These are phyloP conservation scores for Oryzias javanicus DNA, from an alignment of 2,113 vertebrate species.

Conservation along the genomic window DNA sequence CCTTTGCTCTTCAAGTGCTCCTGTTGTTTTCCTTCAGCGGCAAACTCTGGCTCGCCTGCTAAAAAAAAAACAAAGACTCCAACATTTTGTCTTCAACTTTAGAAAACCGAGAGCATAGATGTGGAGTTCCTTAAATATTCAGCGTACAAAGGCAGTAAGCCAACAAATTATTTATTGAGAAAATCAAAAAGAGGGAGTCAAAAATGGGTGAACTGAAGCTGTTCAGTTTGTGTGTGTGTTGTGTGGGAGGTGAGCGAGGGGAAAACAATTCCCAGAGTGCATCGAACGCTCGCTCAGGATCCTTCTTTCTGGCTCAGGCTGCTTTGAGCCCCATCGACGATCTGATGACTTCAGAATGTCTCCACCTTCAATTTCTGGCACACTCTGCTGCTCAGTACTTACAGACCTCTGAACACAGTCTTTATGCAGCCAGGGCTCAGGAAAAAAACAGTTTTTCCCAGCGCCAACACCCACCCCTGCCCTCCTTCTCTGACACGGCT, in stretches of 20 bases:
- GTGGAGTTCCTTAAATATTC: conserved; percentile 74
- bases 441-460: conserved; percentile 2
- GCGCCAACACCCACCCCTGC: conserved; percentile 6
- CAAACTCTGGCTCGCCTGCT: not conserved
- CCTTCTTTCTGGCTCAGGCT: conserved; percentile 23
- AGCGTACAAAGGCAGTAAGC: conserved; percentile 64
- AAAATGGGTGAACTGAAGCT: conserved; percentile 65
- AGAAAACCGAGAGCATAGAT: conserved; percentile 59
- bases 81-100: conserved; percentile 34
- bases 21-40: not conserved
- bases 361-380: conserved; percentile 32
- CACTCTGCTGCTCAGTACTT: conserved; percentile 31
- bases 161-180: conserved; percentile 74
- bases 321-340: conserved; percentile 46
- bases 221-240: conserved; percentile 38
- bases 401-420: conserved; percentile 23
- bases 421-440: conserved; percentile 13
- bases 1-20: conserved; percentile 4
- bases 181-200: conserved; percentile 57
- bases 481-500: conserved; percentile 17
- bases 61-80: conserved; percentile 34
- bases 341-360: conserved; percentile 49
- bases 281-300: not conserved
- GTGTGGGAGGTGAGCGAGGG: conserved; percentile 12
- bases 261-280: conserved; percentile 12